Evolutionary conservation across 2,113 vertebrate species (phyloP).

Genomic region (Chaetorhynchus papuensis): DNA sequence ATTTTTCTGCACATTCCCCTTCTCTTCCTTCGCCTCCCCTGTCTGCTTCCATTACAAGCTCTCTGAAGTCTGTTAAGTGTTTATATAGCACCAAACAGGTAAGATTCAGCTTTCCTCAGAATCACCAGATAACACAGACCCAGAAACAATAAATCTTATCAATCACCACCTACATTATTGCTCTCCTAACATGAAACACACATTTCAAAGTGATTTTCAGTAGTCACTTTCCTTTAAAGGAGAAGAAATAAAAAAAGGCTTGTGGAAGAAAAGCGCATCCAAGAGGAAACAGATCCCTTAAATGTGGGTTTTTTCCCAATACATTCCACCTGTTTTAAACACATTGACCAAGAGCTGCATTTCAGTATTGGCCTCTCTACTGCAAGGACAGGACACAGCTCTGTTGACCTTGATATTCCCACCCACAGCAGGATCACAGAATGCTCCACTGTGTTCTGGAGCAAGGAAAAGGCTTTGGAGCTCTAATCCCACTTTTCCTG

Average conservation of each 20-base stretch:
- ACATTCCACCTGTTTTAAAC: not conserved
- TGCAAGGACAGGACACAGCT: rapidly evolving
- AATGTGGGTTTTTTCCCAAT: not conserved
- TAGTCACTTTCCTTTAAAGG: not conserved
- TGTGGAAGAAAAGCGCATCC: rapidly evolving
- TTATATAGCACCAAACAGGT: not conserved
- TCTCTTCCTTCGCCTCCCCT: not conserved
- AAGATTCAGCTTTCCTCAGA: not conserved
- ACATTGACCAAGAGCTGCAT: rapidly evolving
- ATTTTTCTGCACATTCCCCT: not conserved
- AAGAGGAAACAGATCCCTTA: not conserved
- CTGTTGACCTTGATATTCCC: rapidly evolving
- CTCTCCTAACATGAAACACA: not conserved
- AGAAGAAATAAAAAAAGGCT: not conserved
- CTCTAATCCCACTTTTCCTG: not conserved
- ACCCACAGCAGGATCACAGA: not conserved
- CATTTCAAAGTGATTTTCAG: not conserved
- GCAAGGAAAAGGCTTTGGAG: not conserved
- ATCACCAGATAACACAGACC: not conserved
- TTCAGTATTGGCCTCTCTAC: rapidly evolving
- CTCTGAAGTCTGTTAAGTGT: not conserved
- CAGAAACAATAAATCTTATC: not conserved
- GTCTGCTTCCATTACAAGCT: not conserved
- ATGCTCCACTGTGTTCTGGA: not conserved
- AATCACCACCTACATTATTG: not conserved